Evolutionary conservation across 2,797 vertebrate genomes (phyloP), one percentile per base, ranked within the genome.

Genomic region (Aulostomus chinensis): DNA sequence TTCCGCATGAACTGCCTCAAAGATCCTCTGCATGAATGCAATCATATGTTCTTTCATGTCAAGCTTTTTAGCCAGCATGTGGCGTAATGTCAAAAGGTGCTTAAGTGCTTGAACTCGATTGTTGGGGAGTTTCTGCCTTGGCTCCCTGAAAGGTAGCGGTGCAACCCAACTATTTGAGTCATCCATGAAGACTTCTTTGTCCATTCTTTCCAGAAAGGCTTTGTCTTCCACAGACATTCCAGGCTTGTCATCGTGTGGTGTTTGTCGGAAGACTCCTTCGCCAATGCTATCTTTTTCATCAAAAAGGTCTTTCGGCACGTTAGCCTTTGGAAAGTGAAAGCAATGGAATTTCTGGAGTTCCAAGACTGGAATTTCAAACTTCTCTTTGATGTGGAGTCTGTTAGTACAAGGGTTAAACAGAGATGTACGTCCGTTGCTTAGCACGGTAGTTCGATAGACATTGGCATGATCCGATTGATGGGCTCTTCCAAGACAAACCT

Each of bases 351-450:
- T n/a, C n/a, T n/a, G n/a, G n/a, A n/a, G n/a, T n/a, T n/a, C n/a
- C 3, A 0, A 0, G 2, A 1, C 9, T 0, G 3, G n/a, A n/a
- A 13, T 10, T 1, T 14, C n/a, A 24, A 10, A n/a, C 22, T 31
- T 25, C n/a, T 54, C 39, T 4, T 43, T 32, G 2, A 34, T 14
- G 0, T 34, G 20, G 8, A 53, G 12, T 1, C 3, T 25, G 11
- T 26, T 41, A 1, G 30, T 18, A 6, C 31, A 54, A 7, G 56
- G 36, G 16, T 64, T 48, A 26, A 41, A 18, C 9, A 42, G 18
- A 7, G 36, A 35, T 4, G 12, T 2, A 4, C 21, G 4, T 25
- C 37, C 58, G 58, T 31, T 51, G 30, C 35, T 42, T 51, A 55
- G 50, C 36, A 41, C 12, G 35, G 17, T 7, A 2, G 17, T 43